Percentiles rank a stretch among this genome's conserved stretches.
phyloP scores from a whole-genome alignment of 2,113 vertebrate species.

The Aleadryas rufinucha region DNA sequence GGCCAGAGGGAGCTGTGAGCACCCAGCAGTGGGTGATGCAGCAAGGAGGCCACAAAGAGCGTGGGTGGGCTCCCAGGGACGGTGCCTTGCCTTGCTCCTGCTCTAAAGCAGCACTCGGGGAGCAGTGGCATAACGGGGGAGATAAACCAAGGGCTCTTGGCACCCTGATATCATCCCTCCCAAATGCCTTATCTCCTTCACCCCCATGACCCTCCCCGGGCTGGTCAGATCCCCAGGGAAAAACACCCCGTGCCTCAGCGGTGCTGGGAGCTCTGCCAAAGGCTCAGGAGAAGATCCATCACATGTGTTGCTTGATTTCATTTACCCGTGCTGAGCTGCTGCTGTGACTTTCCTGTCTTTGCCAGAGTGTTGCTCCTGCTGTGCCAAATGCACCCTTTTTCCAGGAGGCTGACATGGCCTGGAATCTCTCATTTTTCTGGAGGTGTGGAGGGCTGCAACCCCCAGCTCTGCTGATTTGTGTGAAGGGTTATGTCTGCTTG shows the following conservation, averaged over 20 bases:
- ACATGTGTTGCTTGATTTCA: not conserved
- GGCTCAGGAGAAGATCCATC: not conserved
- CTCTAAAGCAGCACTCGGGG: not conserved
- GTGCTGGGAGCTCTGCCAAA: not conserved
- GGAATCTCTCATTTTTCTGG: not conserved
- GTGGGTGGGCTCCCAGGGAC: accelerated
- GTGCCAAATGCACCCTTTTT: not conserved
- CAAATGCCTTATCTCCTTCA: not conserved
- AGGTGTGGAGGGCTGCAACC: not conserved
- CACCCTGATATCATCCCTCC: not conserved
- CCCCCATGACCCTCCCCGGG: not conserved
- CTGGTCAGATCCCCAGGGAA: not conserved
- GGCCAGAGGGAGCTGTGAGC: not conserved
- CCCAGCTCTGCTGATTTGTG: not conserved
- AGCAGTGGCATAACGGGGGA: not conserved
- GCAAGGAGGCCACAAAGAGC: accelerated
- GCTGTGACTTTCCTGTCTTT: constrained; percentile 9
- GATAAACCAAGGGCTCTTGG: not conserved
- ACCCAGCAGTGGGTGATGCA: not conserved
- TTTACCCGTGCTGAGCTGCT: not conserved
- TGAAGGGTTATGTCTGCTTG: not conserved
- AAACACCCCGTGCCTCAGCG: accelerated
- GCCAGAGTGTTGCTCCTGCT: not conserved
- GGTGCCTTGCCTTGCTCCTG: not conserved
- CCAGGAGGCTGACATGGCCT: not conserved